A percentile compares a stretch with the other conserved stretches of the same genome.
Conservation (phyloP, 2,113 vertebrate genomes). For the Reinhardtius hippoglossoides region DNA sequence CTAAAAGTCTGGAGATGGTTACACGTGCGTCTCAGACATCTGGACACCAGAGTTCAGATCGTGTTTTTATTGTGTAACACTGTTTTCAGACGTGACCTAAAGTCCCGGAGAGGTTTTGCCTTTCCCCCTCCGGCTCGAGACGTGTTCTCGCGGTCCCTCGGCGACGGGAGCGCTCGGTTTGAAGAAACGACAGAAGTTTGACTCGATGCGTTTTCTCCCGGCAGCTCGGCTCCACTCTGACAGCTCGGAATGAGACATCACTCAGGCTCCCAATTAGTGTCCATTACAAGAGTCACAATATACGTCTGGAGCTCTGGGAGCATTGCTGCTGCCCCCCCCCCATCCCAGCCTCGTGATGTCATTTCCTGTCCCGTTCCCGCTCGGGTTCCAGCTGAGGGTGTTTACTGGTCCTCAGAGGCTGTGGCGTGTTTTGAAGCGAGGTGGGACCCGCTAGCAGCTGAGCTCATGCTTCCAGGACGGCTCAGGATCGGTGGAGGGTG, state of each 20-base stretch:
- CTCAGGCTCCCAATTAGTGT: slow-evolving; percentile 32
- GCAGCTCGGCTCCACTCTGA: slow-evolving; percentile 16
- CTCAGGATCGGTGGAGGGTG: slow-evolving; percentile 54
- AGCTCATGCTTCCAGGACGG: slow-evolving; percentile 61
- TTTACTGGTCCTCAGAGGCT: slow-evolving; percentile 35
- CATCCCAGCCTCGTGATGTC: slow-evolving; percentile 18
- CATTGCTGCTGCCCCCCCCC: not conserved
- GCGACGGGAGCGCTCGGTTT: slow-evolving; percentile 6
- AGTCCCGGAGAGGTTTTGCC: too few species aligned
- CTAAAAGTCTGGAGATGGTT: too few species aligned
- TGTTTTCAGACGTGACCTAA: too few species aligned
- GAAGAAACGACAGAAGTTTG: slow-evolving; percentile 27
- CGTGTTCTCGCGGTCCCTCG: not conserved
- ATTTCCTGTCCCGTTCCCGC: slow-evolving; percentile 54
- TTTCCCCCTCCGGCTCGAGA: too few species aligned
- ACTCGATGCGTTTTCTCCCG: slow-evolving; percentile 20
- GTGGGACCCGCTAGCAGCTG: slow-evolving; percentile 43
- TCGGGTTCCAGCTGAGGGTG: slow-evolving; percentile 23
- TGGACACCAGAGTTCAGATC: too few species aligned
- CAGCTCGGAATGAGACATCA: slow-evolving; percentile 46
- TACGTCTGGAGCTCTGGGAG: slow-evolving; percentile 31
- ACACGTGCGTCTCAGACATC: too few species aligned
- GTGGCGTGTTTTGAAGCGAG: slow-evolving; percentile 31
- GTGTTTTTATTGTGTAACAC: too few species aligned
- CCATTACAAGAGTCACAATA: slow-evolving; percentile 27